Conservation (phyloP, 2,888 invertebrate species). For the Agrotis ipsilon region DNA sequence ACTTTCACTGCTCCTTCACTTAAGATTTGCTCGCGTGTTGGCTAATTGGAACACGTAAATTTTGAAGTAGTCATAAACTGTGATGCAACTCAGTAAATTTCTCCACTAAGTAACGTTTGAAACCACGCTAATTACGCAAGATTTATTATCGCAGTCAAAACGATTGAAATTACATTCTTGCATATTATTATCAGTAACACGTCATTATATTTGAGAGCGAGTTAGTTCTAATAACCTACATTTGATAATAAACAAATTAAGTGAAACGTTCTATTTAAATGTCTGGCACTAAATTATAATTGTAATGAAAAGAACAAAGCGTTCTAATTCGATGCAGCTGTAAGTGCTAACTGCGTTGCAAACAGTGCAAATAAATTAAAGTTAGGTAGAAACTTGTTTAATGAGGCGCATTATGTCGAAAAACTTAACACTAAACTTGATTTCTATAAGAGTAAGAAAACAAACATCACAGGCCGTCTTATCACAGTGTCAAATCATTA, state of each 20-base stretch:
- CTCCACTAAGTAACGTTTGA: conserved; percentile 26
- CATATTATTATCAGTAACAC: conserved; percentile 33
- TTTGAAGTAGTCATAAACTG: conserved; percentile 12
- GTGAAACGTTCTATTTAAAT: conserved; percentile 12
- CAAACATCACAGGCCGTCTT: conserved; percentile 40
- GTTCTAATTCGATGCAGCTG: conserved; percentile 59
- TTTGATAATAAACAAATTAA: conserved; percentile 14
- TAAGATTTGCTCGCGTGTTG: conserved; percentile 23
- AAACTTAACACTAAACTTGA: conserved; percentile 27
- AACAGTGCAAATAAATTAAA: conserved; percentile 46
- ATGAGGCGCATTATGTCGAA: conserved; percentile 25
- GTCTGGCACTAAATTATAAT: conserved; percentile 7
- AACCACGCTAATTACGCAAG: conserved; percentile 10
- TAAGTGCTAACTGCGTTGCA: conserved; percentile 54
- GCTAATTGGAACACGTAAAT: conserved; percentile 42
- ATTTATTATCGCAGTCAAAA: conserved; percentile 12
- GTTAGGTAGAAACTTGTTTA: conserved; percentile 11
- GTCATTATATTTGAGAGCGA: conserved; percentile 32
- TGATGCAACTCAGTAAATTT: conserved; percentile 29
- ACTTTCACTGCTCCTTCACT: conserved; percentile 54
- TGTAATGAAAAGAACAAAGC: conserved; percentile 40
- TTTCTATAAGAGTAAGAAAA: conserved; percentile 21
- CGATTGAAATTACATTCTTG: conserved; percentile 8
- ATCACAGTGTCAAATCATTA: conserved; percentile 54
- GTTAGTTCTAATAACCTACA: conserved; percentile 26